Conservation (phyloP, 2,797 vertebrate species). For the Peromyscus nudipes region DNA sequence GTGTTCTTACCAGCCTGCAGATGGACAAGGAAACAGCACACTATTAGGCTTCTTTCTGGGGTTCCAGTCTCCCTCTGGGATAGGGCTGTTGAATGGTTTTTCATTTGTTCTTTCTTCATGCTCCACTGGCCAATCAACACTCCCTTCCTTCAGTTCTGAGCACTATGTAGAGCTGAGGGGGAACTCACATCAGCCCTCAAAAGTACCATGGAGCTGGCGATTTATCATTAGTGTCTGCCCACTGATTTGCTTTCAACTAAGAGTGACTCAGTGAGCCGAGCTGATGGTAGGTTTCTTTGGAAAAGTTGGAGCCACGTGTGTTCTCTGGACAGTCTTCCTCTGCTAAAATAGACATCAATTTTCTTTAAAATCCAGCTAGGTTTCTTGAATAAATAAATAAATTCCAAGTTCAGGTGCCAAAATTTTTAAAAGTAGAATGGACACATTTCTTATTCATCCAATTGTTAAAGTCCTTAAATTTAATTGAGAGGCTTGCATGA, state of each 20-base stretch:
- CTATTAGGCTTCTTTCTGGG: constrained; percentile 70
- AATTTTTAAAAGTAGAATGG: background rate
- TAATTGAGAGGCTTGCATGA: constrained; percentile 20
- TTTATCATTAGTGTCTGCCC: constrained; percentile 72
- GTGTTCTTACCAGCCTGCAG: background rate
- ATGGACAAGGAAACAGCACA: constrained; percentile 2
- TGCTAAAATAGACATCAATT: constrained; percentile 45
- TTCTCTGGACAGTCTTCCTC: constrained; percentile 12
- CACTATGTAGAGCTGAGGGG: background rate
- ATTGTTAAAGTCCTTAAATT: constrained; percentile 40
- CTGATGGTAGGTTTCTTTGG: background rate
- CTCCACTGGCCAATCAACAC: constrained; percentile 79
- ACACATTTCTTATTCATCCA: background rate
- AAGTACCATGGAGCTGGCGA: constrained; percentile 67
- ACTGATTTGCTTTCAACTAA: constrained; percentile 56
- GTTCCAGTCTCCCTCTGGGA: constrained; percentile 66
- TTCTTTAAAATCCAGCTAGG: constrained; percentile 31
- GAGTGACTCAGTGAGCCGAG: background rate
- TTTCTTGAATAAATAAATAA: constrained; percentile 56
- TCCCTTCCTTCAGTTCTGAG: background rate
- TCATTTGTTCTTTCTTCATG: constrained; percentile 79
- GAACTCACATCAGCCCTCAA: constrained; percentile 56
- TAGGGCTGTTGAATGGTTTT: constrained; percentile 68
- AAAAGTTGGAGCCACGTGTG: constrained; percentile 48
- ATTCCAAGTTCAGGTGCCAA: background rate